phyloP scores from a whole-genome alignment of 2,888 invertebrate genomes.

The Epistrophella euchroma region DNA sequence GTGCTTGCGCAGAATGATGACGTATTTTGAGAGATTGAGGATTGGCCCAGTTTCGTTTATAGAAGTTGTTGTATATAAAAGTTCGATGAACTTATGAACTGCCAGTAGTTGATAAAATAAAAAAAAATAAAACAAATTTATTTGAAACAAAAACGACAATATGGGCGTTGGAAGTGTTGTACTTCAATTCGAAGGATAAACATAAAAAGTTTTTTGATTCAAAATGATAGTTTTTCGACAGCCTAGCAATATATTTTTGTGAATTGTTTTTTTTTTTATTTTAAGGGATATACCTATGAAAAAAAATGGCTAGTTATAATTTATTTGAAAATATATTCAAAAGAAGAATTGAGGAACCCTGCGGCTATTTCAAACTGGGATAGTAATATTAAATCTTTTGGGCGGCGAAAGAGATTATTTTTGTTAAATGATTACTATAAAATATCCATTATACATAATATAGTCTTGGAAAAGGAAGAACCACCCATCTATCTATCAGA shows the following conservation, averaged over 20 bases:
- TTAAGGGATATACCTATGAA: too few species aligned
- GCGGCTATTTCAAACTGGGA: too few species aligned
- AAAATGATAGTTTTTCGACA: not conserved
- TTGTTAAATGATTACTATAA: not conserved
- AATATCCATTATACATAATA: not conserved
- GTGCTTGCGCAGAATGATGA: conserved; percentile 51
- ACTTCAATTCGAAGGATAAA: not conserved
- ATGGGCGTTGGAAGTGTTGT: not conserved
- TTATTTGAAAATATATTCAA: too few species aligned
- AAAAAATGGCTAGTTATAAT: too few species aligned
- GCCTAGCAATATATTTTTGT: not conserved
- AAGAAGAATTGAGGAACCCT: too few species aligned
- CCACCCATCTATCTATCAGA: not conserved
- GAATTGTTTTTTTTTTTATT: not conserved
- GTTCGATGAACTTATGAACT: conserved; percentile 55
- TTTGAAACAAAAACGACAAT: not conserved
- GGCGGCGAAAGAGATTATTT: not conserved
- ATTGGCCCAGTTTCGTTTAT: conserved; percentile 38
- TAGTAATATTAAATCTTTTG: too few species aligned
- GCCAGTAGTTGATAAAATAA: not conserved
- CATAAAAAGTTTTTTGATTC: not conserved
- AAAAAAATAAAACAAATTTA: not conserved
- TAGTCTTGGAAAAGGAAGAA: not conserved
- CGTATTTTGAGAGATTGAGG: conserved; percentile 50
- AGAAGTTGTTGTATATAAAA: not conserved